A percentile compares a stretch with the other conserved stretches of the same genome.
Evolutionary conservation across 2,888 invertebrate species (phyloP).

Genomic region (Altica lythri): DNA sequence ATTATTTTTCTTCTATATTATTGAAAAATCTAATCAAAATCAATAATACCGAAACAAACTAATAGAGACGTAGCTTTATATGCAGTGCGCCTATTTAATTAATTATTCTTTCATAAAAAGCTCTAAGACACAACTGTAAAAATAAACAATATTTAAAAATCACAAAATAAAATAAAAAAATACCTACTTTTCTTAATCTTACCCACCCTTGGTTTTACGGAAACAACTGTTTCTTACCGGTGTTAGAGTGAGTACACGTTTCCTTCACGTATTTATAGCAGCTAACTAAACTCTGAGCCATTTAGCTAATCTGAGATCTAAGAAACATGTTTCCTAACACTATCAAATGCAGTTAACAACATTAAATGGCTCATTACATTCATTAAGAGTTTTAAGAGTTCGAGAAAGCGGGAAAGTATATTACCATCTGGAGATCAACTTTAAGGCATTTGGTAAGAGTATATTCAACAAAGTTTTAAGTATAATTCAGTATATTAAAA

Average conservation of each 20-base stretch:
- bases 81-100: no score
- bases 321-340: slow-evolving; percentile 47
- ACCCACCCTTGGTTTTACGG: slow-evolving; percentile 7
- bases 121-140: no score
- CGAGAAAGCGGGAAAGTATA: slow-evolving; percentile 35
- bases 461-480: background rate
- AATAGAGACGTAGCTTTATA: no score
- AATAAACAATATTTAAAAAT: no score
- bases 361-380: slow-evolving; percentile 45
- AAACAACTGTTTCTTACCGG: slow-evolving; percentile 29
- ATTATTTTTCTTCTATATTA: no score
- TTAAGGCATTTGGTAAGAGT: slow-evolving; percentile 4
- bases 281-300: slow-evolving; percentile 35
- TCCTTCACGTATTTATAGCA: slow-evolving; percentile 34
- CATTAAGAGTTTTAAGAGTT: slow-evolving; percentile 48
- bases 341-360: slow-evolving; percentile 44
- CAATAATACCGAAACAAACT: no score
- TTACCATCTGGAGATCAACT: slow-evolving; percentile 37
- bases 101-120: no score
- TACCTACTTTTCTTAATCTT: background rate
- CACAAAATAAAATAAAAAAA: no score
- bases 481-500: slow-evolving; percentile 15
- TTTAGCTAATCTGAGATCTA: slow-evolving; percentile 49
- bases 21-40: no score
- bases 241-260: slow-evolving; percentile 29